phyloP scores from a whole-genome alignment of 2,113 vertebrate species.

The Dicentrarchus labrax region DNA sequence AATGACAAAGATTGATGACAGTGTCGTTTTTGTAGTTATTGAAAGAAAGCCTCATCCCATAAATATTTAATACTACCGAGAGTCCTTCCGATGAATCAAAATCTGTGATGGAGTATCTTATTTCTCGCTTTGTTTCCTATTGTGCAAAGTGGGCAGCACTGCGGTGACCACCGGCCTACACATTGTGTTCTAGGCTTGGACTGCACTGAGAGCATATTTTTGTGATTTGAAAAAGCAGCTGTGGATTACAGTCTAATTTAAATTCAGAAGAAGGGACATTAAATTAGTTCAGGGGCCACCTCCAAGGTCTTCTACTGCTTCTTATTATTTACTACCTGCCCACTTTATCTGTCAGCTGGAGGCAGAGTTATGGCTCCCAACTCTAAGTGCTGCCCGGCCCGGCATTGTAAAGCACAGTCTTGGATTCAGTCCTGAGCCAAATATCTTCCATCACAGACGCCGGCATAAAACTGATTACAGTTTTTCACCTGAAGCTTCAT shows the following conservation, averaged over 20 bases:
- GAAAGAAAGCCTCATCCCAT: slow-evolving; percentile 72
- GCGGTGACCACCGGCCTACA: slow-evolving; percentile 29
- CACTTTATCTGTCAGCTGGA: slow-evolving; percentile 76
- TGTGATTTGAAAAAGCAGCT: slow-evolving; percentile 65
- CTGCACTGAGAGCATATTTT: slow-evolving; percentile 53
- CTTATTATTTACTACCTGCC: slow-evolving; percentile 77
- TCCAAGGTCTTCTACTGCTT: slow-evolving; percentile 77
- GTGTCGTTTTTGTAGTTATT: slow-evolving; percentile 68
- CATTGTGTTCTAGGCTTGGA: not conserved
- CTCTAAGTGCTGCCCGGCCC: slow-evolving; percentile 51
- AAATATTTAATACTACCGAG: slow-evolving; percentile 77
- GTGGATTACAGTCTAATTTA: slow-evolving; percentile 73
- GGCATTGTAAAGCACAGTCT: slow-evolving; percentile 61
- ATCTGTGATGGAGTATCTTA: slow-evolving; percentile 57
- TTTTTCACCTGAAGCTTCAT: slow-evolving; percentile 69
- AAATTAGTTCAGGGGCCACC: slow-evolving; percentile 75
- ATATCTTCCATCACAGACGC: slow-evolving; percentile 67
- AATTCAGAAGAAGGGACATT: slow-evolving; percentile 73
- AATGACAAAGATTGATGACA: slow-evolving; percentile 78
- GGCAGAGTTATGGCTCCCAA: slow-evolving; percentile 73
- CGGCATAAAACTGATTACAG: slow-evolving; percentile 65
- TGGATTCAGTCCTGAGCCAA: slow-evolving; percentile 66
- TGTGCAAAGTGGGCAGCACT: slow-evolving; percentile 37
- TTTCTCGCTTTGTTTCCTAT: slow-evolving; percentile 56
- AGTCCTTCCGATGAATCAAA: slow-evolving; percentile 72